Evolutionary conservation across 1,140 invertebrate genomes (phyloP).

Genomic region (Procambarus virginalis): DNA sequence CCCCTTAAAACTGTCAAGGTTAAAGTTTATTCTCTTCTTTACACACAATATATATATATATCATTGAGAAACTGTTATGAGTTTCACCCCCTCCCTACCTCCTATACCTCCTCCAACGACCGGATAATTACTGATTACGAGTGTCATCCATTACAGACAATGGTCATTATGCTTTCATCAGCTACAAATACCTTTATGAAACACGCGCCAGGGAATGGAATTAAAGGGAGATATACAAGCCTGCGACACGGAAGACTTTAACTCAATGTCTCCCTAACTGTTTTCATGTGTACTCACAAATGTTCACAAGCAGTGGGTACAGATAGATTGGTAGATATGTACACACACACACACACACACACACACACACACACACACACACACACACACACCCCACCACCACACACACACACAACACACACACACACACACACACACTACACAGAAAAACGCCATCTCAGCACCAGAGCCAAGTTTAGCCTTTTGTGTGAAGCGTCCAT

Average conservation of each 20-base stretch:
- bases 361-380: conserved; percentile 13
- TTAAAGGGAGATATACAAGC: background rate
- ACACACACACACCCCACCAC: conserved; percentile 4
- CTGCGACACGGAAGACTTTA: background rate
- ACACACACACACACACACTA: background rate
- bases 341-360: no score
- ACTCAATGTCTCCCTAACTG: no score
- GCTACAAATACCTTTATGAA: background rate
- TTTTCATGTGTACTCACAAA: no score
- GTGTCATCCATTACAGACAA: background rate
- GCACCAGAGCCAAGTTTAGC: conserved; percentile 14
- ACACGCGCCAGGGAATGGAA: background rate
- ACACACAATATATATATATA: no score
- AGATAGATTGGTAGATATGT: no score
- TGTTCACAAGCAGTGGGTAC: no score
- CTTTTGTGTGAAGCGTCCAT: conserved; percentile 40
- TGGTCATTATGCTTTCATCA: background rate
- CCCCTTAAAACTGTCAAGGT: no score
- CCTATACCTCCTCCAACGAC: background rate
- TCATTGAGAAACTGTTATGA: background rate
- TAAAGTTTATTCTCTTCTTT: no score
- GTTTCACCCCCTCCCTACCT: background rate
- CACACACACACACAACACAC: no score
- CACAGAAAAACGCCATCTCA: background rate
- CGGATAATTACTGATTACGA: background rate